A percentile compares a stretch with the other conserved stretches of the same genome.
phyloP scores from a whole-genome alignment of 2,113 vertebrate species.

The Brienomyrus brachyistius region DNA sequence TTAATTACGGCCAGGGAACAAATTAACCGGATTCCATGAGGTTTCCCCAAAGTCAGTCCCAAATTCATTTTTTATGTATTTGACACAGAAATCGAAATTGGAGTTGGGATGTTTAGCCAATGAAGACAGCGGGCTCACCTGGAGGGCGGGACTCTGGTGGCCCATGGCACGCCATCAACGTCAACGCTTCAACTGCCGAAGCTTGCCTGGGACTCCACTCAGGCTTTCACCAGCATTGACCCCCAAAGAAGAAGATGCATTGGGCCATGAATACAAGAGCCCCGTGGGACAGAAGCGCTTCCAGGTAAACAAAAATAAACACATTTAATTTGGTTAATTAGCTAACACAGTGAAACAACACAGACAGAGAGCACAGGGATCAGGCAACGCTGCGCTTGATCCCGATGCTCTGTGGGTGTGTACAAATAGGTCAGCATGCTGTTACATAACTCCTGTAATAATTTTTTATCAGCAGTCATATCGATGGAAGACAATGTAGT shows the following conservation, averaged over 20 bases:
- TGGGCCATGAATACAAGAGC: neutral
- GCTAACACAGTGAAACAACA: neutral
- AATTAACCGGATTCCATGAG: slow-evolving; percentile 47
- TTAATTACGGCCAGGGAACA: slow-evolving; percentile 50
- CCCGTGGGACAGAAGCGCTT: neutral
- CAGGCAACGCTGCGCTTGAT: neutral
- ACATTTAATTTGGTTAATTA: neutral
- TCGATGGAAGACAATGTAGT: neutral
- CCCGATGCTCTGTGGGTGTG: neutral
- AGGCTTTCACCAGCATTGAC: neutral
- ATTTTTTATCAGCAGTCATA: neutral
- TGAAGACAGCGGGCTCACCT: neutral
- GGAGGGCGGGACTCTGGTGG: neutral
- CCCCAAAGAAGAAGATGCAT: neutral
- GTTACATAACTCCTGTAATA: neutral
- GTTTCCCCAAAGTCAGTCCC: slow-evolving; percentile 41
- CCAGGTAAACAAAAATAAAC: neutral
- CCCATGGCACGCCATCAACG: neutral
- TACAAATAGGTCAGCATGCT: neutral
- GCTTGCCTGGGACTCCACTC: neutral
- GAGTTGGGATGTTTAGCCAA: slow-evolving; percentile 32
- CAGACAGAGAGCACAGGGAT: neutral
- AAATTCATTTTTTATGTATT: slow-evolving; percentile 32
- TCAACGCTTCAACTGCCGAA: neutral
- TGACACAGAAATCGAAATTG: slow-evolving; percentile 41